phyloP scores from a whole-genome alignment of 2,797 vertebrate species.

The Sebastes vulpes region DNA sequence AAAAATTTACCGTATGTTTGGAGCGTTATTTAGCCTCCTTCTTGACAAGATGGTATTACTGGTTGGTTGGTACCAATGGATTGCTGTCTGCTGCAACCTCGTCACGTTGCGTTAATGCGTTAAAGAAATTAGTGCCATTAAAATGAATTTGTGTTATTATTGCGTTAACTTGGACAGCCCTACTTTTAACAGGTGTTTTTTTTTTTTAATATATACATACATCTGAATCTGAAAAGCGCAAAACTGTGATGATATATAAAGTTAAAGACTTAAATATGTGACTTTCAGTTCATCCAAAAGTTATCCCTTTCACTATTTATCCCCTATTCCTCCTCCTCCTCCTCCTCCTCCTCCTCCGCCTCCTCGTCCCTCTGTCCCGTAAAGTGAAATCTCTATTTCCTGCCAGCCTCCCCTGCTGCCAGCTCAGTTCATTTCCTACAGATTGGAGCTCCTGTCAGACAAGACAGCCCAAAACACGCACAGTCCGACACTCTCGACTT shows the following conservation, averaged over 20 bases:
- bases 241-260: too few relatives aligned
- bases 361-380: constrained; percentile 4
- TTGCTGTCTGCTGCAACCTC: too few relatives aligned
- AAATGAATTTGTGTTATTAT: too few relatives aligned
- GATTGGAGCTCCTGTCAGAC: constrained; percentile 22
- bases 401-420: constrained; percentile 30
- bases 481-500: constrained; percentile 7
- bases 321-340: not conserved
- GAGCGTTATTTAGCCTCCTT: too few relatives aligned
- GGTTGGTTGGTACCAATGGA: too few relatives aligned
- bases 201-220: too few relatives aligned
- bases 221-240: not conserved
- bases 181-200: too few relatives aligned
- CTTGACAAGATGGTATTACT: too few relatives aligned
- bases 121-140: too few relatives aligned
- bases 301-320: constrained; percentile 7
- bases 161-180: too few relatives aligned
- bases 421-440: constrained; percentile 36
- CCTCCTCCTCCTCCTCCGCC: not conserved
- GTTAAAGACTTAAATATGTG: not conserved
- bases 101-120: fast-evolving
- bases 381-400: constrained; percentile 28
- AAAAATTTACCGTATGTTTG: too few relatives aligned
- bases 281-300: constrained; percentile 18
- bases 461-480: constrained; percentile 1